Evolutionary conservation across 2,797 vertebrate genomes (phyloP).

Genomic region (Pseudochirops cupreus): DNA sequence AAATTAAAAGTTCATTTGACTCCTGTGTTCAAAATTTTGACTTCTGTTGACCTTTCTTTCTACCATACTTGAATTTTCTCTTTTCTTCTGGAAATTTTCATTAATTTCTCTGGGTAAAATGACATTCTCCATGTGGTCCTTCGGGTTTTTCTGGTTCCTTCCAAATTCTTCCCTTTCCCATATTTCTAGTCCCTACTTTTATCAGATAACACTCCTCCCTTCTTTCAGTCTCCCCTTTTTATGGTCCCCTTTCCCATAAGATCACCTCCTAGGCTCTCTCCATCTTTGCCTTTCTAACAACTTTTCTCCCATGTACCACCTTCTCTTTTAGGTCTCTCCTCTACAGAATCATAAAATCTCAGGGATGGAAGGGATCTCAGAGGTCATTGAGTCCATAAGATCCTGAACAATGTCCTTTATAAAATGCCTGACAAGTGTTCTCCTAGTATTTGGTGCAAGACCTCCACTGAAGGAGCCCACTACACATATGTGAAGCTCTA

Average conservation of each 20-base stretch:
- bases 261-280: background rate
- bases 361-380: background rate
- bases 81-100: slow-evolving; percentile 1
- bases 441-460: background rate
- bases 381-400: background rate
- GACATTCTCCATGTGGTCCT: background rate
- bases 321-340: background rate
- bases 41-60: background rate
- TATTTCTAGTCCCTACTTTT: background rate
- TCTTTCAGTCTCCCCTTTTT: slow-evolving; percentile 9
- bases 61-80: slow-evolving; percentile 10
- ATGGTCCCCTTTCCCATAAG: slow-evolving; percentile 29
- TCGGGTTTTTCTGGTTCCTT: slow-evolving; percentile 4
- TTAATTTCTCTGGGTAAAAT: slow-evolving; percentile 18
- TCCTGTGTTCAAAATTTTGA: background rate
- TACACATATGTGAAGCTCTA: background rate
- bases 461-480: background rate
- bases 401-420: background rate
- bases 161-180: background rate
- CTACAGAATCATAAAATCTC: background rate
- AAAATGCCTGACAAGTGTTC: background rate
- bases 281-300: slow-evolving; percentile 22
- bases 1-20: background rate
- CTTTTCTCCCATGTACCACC: slow-evolving; percentile 11
- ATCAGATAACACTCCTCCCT: slow-evolving; percentile 12